Evolutionary conservation across 2,113 vertebrate species (phyloP).

Genomic region (Pseudorhombus dupliciocellatus): DNA sequence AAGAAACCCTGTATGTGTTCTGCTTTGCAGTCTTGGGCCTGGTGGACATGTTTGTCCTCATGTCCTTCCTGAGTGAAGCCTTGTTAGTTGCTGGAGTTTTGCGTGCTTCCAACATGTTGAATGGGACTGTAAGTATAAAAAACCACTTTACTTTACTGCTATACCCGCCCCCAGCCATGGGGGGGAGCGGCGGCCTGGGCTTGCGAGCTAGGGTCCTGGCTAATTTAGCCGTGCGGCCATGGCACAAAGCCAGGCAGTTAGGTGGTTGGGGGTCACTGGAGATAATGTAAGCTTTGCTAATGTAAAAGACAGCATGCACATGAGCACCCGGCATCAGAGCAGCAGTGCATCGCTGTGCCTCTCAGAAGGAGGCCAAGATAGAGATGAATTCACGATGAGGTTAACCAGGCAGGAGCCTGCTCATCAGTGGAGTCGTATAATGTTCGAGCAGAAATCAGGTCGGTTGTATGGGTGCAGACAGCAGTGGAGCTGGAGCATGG

Average conservation of each 20-base stretch:
- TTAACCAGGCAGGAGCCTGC: conserved; percentile 42
- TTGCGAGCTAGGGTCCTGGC: conserved; percentile 6
- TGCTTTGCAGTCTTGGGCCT: too few relatives aligned
- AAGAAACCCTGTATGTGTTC: too few relatives aligned
- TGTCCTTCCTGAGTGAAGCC: too few relatives aligned
- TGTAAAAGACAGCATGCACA: conserved; percentile 63
- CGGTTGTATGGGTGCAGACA: not conserved
- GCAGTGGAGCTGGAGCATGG: not conserved
- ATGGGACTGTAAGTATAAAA: too few relatives aligned
- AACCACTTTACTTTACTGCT: too few relatives aligned
- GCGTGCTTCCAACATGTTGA: too few relatives aligned
- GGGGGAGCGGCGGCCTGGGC: not conserved
- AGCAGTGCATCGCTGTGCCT: conserved; percentile 29
- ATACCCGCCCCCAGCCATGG: too few relatives aligned
- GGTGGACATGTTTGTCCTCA: too few relatives aligned
- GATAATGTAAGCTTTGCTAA: conserved; percentile 52
- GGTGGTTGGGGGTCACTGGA: conserved; percentile 28
- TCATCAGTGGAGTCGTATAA: conserved; percentile 18
- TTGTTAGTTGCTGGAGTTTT: too few relatives aligned
- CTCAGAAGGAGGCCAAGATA: conserved; percentile 37
- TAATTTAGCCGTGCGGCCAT: conserved; percentile 54
- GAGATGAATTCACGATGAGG: conserved; percentile 46
- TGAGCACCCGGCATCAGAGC: conserved; percentile 43
- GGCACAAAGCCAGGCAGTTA: conserved; percentile 62
- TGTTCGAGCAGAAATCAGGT: not conserved